Evolutionary conservation across 2,113 vertebrate genomes (phyloP).

Genomic region (Hemiprocne comata): DNA sequence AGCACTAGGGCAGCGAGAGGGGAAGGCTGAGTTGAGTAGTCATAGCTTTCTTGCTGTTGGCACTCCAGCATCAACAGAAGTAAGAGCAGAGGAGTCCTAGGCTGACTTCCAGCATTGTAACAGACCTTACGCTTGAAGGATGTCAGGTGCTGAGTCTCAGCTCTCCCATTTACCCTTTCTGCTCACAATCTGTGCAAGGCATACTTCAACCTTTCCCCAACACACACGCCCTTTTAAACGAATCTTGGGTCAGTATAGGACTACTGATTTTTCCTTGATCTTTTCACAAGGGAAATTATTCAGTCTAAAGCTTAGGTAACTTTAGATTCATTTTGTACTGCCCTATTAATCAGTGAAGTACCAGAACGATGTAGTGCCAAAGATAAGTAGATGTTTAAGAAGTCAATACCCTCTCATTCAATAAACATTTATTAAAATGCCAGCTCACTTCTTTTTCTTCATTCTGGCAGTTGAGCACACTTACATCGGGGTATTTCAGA

Average conservation of each 20-base stretch:
- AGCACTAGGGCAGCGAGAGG: not conserved
- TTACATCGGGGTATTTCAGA: not conserved
- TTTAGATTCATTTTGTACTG: not conserved
- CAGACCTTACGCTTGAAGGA: not conserved
- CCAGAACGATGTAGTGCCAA: not conserved
- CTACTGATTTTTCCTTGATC: not conserved
- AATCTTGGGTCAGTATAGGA: not conserved
- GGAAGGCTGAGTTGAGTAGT: not conserved
- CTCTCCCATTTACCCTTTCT: not conserved
- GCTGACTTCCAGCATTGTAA: constrained; percentile 42
- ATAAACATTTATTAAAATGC: not conserved
- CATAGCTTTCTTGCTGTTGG: not conserved
- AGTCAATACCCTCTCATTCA: not conserved
- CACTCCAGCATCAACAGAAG: not conserved
- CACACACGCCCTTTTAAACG: not conserved
- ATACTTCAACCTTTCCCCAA: not conserved
- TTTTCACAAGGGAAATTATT: not conserved
- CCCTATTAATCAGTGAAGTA: not conserved
- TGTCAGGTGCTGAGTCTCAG: not conserved
- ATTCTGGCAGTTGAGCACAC: not conserved
- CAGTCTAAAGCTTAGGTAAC: not conserved
- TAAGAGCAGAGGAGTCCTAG: constrained; percentile 31
- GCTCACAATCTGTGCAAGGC: not conserved
- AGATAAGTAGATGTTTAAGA: not conserved
- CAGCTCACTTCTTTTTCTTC: not conserved